Conservation (phyloP, 2,888 invertebrate genomes). For the Busseola fusca region DNA sequence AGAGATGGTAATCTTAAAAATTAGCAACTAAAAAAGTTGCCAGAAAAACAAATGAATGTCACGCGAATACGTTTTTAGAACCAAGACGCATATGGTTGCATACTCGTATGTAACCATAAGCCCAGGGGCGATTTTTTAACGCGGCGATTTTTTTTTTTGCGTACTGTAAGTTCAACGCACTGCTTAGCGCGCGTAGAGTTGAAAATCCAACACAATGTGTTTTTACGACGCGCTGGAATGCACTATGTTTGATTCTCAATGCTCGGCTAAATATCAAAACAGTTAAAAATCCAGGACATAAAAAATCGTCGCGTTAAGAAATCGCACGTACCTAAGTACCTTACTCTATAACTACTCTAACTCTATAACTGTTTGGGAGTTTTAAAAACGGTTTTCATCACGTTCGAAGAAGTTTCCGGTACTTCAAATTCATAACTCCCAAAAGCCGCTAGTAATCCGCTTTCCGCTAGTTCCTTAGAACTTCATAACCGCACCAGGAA, state of each 20-base stretch:
- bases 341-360: neutral
- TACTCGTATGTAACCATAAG: neutral
- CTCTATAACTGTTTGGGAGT: constrained; percentile 8
- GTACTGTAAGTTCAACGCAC: neutral
- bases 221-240: neutral
- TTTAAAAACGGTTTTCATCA: constrained; percentile 32
- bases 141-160: neutral
- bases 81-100: neutral
- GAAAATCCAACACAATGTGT: neutral
- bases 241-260: neutral
- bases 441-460: constrained; percentile 3
- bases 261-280: neutral
- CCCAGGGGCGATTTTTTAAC: neutral
- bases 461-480: constrained; percentile 34
- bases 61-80: constrained; percentile 4
- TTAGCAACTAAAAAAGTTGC: constrained; percentile 11
- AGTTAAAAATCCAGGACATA: neutral
- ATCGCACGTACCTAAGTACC: neutral
- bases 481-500: neutral
- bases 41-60: constrained; percentile 21
- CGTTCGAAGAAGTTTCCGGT: constrained; percentile 41
- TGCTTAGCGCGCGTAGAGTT: neutral
- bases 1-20: constrained; percentile 31
- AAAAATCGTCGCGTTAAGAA: neutral
- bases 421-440: constrained; percentile 15